These are phyloP conservation scores for Potorous gilbertii DNA, from an alignment of 2,797 vertebrate species.

Conservation along the genomic window DNA sequence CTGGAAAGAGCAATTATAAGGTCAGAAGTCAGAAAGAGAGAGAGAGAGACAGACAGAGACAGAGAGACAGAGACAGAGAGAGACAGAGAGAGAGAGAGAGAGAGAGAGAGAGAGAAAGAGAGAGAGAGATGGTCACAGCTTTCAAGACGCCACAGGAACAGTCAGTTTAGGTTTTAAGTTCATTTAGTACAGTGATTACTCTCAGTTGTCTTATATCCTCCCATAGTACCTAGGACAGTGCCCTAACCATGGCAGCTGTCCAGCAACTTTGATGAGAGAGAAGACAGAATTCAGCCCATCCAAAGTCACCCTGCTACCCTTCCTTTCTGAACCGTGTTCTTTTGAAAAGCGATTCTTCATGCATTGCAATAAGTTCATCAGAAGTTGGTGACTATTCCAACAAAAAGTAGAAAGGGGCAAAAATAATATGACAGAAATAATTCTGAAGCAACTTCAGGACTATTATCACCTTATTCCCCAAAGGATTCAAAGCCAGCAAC, in stretches of 20 bases:
- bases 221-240: neutral
- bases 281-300: neutral
- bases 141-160: neutral
- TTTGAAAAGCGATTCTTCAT: conserved; percentile 32
- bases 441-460: neutral
- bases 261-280: neutral
- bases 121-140: neutral
- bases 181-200: neutral
- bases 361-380: neutral
- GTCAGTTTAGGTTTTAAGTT: neutral
- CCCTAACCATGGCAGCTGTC: neutral
- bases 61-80: neutral
- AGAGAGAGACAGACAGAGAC: neutral
- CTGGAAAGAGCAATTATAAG: neutral
- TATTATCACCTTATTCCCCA: neutral
- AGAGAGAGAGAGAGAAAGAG: neutral
- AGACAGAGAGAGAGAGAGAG: neutral
- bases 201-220: neutral
- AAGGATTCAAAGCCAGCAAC: neutral
- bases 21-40: neutral
- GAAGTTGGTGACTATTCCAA: conserved; percentile 12
- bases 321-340: neutral
- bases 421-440: neutral
- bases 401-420: conserved; percentile 1
- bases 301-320: neutral